Evolutionary conservation across 2,113 vertebrate genomes (phyloP).

Genomic region (Mirounga angustirostris): DNA sequence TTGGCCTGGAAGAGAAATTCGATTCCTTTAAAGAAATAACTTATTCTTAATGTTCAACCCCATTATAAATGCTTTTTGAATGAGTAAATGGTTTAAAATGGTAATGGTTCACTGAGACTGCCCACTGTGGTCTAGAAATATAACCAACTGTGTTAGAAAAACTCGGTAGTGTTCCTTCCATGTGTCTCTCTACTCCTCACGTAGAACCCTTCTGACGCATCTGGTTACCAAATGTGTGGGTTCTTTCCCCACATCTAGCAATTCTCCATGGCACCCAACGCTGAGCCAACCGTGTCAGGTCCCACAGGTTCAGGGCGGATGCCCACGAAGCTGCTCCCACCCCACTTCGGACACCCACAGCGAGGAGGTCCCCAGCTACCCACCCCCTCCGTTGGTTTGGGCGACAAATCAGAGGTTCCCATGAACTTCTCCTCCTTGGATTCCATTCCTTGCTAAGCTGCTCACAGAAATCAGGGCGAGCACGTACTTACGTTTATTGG

Average conservation of each 20-base stretch:
- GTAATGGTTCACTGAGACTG: neutral
- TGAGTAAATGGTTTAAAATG: neutral
- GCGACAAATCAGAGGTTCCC: neutral
- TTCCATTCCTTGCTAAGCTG: no score
- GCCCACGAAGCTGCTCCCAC: neutral
- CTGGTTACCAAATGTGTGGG: neutral
- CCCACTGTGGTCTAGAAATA: neutral
- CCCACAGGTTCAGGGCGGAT: neutral
- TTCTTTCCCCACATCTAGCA: neutral
- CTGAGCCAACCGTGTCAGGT: no score
- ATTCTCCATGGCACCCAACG: neutral
- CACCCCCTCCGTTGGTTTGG: neutral
- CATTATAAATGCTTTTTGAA: neutral
- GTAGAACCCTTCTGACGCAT: neutral
- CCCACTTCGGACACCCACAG: neutral
- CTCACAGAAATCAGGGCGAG: neutral
- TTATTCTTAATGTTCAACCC: neutral
- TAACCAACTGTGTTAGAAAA: neutral
- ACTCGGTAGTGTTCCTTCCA: neutral
- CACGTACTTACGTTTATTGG: neutral
- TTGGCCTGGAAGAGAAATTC: neutral
- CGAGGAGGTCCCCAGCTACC: no score
- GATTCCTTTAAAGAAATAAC: neutral
- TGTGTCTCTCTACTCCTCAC: no score
- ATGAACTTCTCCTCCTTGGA: neutral